Evolutionary conservation across 2,888 invertebrate genomes (phyloP), one percentile per base, ranked within the genome.

Genomic region (Mesochorus sp.): DNA sequence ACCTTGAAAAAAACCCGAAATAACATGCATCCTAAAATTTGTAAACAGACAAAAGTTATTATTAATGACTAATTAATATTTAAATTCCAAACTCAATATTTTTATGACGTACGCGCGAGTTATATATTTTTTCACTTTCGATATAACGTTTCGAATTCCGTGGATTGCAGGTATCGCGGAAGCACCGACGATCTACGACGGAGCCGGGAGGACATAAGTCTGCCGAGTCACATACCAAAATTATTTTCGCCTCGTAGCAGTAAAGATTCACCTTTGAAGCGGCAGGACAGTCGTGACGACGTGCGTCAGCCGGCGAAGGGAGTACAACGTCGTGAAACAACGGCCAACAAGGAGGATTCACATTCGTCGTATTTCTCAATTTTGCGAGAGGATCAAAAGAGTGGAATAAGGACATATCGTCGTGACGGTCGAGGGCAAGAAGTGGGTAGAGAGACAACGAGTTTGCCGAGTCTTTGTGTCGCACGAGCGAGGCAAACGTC

Each of bases 191-290:
- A 91, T 42, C 42, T 91, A 53, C 85, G 91, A n/a, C 70, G 80
- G 12, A 87, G 87, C 51, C 89, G 90, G 67, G 87, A 90, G 26
- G 90, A 90, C 67, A 89, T 89, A 80, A 90, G 86, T 71, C 77
- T 84, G n/a, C 90, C 90, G 17, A 90, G 91, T 83, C 82, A 89
- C 62, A 91, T 91, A 26, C 91, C 91, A n/a, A 91, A 91, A 67
- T 74, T 91, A 24, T 77, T 89, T 10, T 87, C 89, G 0, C 85
- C 89, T 0, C 83, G 87, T 6, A 82, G 61, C 57, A n/a, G n/a
- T n/a, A 89, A 89, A 44, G 90, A 90, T 1, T n/a, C 42, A 87
- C 75, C 62, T n/a, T n/a, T 89, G 26, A 90, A 89, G 67, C 87
- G 89, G 0, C 89, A 89, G 70, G 90, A 90, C 64, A 90, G 89